Evolutionary conservation across 2,113 vertebrate species (phyloP), one percentile per base, ranked within the genome.

Genomic region (Trematomus loennbergii): DNA sequence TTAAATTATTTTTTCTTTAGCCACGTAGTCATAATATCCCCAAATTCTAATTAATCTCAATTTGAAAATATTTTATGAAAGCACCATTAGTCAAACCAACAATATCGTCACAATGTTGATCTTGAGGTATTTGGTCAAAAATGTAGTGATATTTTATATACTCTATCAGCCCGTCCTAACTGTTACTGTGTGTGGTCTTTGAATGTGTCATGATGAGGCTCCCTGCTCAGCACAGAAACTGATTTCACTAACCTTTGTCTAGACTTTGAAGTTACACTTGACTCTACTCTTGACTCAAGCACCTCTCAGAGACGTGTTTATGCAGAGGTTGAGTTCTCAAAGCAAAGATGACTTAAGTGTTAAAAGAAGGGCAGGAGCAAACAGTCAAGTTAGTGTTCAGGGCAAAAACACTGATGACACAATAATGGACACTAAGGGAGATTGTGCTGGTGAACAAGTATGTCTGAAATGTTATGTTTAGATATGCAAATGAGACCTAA

Each of bases 211-310:
- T 43, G 17, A 59, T 22, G 58, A 52, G 15, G 11, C 22, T 50
- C 8, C 22, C 13, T 36, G 50, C 12, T 11, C 8, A 49, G 12
- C 69, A 12, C n/a, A 29, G 25, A 18, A 72, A 53, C 53, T 58
- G 45, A 48, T 50, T 49, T 9, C 43, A 64, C 40, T n/a, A 13
- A 6, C 22, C 33, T 36, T 18, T 54, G 48, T 67, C 54, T 55
- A 46, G 36, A 45, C 22, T 29, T 71, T 65, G 9, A 66, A 46
- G 18, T 54, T 52, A 16, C 54, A 74, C 45, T 49, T 25, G 17
- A n/a, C 48, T 67, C 22, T 8, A 36, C 65, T 48, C 7, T 50
- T 54, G 43, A 72, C 40, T 73, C 22, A 58, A 45, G 50, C 52
- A n/a, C 29, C 18, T 4, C 45, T 76, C 48, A 62, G 45, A 29